phyloP scores from a whole-genome alignment of 2,113 vertebrate species.

The Ceuthmochares aereus region DNA sequence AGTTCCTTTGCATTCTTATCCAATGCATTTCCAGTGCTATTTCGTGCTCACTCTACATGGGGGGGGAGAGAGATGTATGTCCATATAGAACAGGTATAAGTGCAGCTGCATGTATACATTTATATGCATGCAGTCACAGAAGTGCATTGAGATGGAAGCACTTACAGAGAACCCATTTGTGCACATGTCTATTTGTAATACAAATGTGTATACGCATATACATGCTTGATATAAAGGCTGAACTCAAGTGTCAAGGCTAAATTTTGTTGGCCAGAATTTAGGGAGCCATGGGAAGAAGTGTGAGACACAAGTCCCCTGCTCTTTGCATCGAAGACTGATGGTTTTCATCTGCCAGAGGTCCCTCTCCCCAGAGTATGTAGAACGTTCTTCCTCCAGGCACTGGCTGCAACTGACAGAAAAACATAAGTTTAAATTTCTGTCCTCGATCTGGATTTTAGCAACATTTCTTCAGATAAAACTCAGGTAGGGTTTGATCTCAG shows the following conservation, averaged over 20 bases:
- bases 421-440: not conserved
- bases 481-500: not conserved
- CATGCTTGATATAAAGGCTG: not conserved
- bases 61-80: not conserved
- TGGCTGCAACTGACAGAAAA: not conserved
- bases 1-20: not conserved
- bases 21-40: not conserved
- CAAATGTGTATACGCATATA: not conserved
- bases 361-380: accelerated
- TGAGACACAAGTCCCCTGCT: accelerated
- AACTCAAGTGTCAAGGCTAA: accelerated
- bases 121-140: not conserved
- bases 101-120: not conserved
- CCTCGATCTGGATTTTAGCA: not conserved
- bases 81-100: not conserved
- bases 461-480: not conserved
- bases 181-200: not conserved
- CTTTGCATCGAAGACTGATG: not conserved
- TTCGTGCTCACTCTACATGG: not conserved
- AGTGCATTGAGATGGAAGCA: not conserved
- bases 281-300: not conserved
- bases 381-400: not conserved
- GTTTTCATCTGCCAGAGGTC: not conserved
- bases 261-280: not conserved
- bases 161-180: not conserved